Percentiles rank a stretch among this genome's conserved stretches.
phyloP scores from a whole-genome alignment of 2,797 vertebrate genomes.

The Thripadectes ignobilis region DNA sequence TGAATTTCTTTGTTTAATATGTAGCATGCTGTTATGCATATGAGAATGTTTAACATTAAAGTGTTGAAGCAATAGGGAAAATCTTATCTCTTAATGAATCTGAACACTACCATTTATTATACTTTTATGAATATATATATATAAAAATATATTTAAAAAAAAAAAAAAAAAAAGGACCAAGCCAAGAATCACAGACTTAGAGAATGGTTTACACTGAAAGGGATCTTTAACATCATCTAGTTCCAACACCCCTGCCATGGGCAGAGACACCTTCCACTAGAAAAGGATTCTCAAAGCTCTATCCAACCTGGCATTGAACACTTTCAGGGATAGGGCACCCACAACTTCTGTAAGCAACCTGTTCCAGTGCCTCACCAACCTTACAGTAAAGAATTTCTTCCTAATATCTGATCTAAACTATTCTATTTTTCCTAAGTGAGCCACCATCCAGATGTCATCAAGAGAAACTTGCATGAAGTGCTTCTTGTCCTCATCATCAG shows the following conservation, averaged over 20 bases:
- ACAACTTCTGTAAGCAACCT: background rate
- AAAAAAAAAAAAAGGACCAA: background rate
- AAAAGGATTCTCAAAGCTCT: background rate
- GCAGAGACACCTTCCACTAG: background rate
- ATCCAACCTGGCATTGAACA: background rate
- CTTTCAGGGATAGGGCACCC: too few species aligned
- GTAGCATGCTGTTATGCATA: constrained; percentile 20
- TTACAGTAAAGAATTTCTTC: background rate
- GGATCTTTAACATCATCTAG: background rate
- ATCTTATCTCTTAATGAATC: constrained; percentile 16
- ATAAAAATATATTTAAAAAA: too few species aligned
- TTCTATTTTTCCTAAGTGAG: background rate
- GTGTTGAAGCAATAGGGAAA: constrained; percentile 17
- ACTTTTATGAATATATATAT: background rate
- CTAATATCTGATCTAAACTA: background rate
- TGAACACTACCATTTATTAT: background rate
- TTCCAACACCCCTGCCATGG: background rate
- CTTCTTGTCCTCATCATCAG: background rate
- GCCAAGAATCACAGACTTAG: background rate
- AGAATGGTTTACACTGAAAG: background rate
- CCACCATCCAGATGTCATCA: background rate
- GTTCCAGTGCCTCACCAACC: background rate
- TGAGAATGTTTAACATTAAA: constrained; percentile 33
- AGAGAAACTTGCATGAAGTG: background rate
- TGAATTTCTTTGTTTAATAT: constrained; percentile 58